Conservation (phyloP, 1,140 invertebrate species). For the Habropoda laboriosa region DNA sequence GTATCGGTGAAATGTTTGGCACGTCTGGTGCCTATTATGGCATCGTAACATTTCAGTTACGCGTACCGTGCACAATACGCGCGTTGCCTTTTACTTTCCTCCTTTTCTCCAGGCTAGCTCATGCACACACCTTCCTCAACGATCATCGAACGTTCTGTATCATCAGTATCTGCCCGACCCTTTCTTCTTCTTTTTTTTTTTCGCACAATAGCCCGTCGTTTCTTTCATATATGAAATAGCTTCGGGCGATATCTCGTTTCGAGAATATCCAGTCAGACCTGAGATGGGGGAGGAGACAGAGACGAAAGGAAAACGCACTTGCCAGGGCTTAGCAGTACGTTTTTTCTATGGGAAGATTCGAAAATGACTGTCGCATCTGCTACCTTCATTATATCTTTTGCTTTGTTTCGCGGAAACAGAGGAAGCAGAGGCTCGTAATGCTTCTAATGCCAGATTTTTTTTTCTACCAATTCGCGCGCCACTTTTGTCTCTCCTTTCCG, state of each 20-base stretch:
- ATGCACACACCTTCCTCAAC: constrained; percentile 6
- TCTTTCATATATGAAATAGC: constrained; percentile 69
- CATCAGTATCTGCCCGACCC: constrained; percentile 15
- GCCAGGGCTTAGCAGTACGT: not conserved
- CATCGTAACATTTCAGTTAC: not conserved
- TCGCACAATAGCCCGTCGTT: constrained; percentile 66
- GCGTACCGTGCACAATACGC: not conserved
- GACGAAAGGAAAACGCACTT: constrained; percentile 19
- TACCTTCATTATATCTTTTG: constrained; percentile 33
- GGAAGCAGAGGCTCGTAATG: not conserved
- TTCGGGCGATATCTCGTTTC: constrained; percentile 71
- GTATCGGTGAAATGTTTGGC: not conserved
- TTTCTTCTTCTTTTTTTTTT: too few relatives aligned
- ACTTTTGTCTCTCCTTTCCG: not conserved
- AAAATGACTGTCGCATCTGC: constrained; percentile 25
- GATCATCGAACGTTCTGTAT: constrained; percentile 65
- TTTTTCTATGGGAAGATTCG: constrained; percentile 21
- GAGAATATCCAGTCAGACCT: constrained; percentile 37
- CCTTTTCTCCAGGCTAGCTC: not conserved
- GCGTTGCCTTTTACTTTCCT: constrained; percentile 13
- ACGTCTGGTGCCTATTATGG: not conserved
- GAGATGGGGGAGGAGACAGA: not conserved
- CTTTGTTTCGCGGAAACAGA: constrained; percentile 1
- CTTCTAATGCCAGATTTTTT: not conserved
- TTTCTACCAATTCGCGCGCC: not conserved